Conservation (phyloP, 2,888 invertebrate genomes). For the Amphipoea oculea region DNA sequence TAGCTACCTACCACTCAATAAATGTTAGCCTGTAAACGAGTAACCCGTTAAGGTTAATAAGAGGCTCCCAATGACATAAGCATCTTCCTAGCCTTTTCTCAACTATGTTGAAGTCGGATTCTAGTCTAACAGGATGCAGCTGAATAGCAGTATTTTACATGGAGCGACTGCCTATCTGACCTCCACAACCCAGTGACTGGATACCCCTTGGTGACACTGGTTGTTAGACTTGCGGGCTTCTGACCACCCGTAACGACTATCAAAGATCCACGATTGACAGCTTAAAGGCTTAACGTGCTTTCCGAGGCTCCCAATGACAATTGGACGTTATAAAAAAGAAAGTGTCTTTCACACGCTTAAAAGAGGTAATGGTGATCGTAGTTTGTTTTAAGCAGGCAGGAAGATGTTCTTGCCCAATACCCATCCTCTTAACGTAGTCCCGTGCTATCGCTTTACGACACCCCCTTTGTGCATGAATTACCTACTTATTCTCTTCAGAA, state of each 20-base stretch:
- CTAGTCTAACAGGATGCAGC: no score
- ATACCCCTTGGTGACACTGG: no score
- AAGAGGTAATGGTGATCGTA: neutral
- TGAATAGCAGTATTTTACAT: no score
- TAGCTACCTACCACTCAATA: neutral
- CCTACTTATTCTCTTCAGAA: neutral
- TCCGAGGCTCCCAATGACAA: neutral
- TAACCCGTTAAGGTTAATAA: neutral
- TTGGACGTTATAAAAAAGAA: neutral
- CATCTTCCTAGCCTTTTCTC: no score
- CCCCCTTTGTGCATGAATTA: accelerated
- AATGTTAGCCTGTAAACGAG: neutral
- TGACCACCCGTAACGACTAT: neutral
- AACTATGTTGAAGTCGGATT: no score
- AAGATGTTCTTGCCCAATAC: no score
- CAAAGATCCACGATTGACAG: neutral
- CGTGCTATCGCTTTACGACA: neutral
- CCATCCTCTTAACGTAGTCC: no score
- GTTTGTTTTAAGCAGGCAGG: neutral
- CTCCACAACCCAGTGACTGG: no score
- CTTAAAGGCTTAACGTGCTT: no score
- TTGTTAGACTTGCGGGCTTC: no score
- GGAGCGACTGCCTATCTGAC: no score
- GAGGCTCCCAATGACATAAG: neutral
- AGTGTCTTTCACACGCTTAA: neutral